A percentile compares a stretch with the other conserved stretches of the same genome.
Conservation (phyloP, 2,113 vertebrate species). For the Petrocephalus zakoni region DNA sequence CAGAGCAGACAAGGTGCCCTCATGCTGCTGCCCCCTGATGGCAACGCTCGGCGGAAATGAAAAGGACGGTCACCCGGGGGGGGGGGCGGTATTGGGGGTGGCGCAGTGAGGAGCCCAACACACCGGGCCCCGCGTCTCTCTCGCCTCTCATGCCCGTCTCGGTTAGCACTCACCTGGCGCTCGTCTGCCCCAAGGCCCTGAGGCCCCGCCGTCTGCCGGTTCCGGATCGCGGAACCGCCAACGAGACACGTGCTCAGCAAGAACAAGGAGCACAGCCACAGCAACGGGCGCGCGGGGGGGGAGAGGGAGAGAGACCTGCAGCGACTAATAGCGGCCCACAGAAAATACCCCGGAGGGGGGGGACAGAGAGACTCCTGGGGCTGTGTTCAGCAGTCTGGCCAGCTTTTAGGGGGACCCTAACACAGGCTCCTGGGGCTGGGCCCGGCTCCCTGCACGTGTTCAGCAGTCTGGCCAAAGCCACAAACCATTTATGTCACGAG, state of each 20-base stretch:
- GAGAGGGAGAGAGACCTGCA: neutral
- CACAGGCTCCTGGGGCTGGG: neutral
- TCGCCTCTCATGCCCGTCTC: neutral
- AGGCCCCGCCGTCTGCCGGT: neutral
- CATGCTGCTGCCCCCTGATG: neutral
- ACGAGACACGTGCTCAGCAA: neutral
- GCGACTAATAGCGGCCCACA: neutral
- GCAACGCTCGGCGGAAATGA: neutral
- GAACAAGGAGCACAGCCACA: neutral
- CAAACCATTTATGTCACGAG: too few species aligned
- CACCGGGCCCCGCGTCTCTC: neutral
- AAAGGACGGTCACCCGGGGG: neutral
- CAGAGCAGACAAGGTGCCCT: neutral
- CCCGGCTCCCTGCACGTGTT: neutral
- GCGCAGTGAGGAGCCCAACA: neutral
- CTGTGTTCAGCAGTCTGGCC: too few species aligned
- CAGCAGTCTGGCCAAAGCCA: too few species aligned
- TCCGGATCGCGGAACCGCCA: neutral
- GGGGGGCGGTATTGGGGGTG: neutral
- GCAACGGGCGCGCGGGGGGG: neutral
- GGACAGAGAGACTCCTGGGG: neutral
- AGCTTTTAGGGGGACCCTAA: neutral
- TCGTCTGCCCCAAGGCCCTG: neutral
- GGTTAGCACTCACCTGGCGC: neutral
- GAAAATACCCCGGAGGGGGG: neutral